phyloP scores from a whole-genome alignment of 2,113 vertebrate species.

The Phaethornis superciliosus region DNA sequence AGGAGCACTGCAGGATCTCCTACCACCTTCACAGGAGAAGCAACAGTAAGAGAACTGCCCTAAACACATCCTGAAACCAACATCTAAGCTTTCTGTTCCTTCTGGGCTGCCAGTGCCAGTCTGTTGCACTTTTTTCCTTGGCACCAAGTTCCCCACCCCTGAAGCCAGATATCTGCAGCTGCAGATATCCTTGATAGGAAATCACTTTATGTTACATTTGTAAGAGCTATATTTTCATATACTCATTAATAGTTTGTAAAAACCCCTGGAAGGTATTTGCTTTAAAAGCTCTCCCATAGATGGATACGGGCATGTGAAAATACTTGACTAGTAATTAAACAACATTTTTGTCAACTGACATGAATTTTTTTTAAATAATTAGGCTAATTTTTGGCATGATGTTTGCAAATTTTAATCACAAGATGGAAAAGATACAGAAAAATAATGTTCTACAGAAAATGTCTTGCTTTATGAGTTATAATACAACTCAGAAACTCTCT shows the following conservation, averaged over 20 bases:
- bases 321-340: not conserved
- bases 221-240: not conserved
- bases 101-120: not conserved
- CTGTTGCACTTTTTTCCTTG: not conserved
- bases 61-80: not conserved
- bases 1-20: not conserved
- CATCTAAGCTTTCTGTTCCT: not conserved
- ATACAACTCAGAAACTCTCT: not conserved
- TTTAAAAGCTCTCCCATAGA: not conserved
- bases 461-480: not conserved
- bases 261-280: not conserved
- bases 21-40: not conserved
- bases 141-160: not conserved
- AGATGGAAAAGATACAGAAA: not conserved
- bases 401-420: not conserved
- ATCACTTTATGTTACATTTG: not conserved
- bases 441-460: not conserved
- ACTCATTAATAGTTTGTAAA: not conserved
- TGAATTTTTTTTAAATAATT: not conserved
- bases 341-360: not conserved
- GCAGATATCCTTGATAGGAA: not conserved
- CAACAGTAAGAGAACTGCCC: rapidly evolving
- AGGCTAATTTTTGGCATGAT: not conserved
- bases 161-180: not conserved
- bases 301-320: not conserved